Evolutionary conservation across 2,797 vertebrate species (phyloP), one percentile per base, ranked within the genome.

Genomic region (Melanotaenia maccullochi): DNA sequence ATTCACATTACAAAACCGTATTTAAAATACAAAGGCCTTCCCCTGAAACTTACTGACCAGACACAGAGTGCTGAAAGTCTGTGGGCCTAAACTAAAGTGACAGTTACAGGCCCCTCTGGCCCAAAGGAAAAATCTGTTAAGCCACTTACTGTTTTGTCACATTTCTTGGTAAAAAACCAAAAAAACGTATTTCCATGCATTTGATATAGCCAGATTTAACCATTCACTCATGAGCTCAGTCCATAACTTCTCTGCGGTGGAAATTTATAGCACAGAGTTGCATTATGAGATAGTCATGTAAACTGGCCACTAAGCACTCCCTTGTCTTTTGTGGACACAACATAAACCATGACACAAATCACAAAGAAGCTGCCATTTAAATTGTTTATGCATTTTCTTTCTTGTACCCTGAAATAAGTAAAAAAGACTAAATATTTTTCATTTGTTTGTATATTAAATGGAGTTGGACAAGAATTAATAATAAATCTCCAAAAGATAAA

Each of bases 131-230:
- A 90, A 82, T 85, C 82, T 89, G 86, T 92, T 84, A 94, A 93
- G 92, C 89, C 93, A 92, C 95, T 96, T 97, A 94, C 93, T 95
- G 93, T 93, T 95, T 91, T 95, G 93, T 96, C 92, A 91, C 91
- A 88, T 95, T 96, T 95, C 95, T 92, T 91, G 87, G 89, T 86
- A 86, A 90, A 73, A 89, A 6, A 89, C 95, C 86, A 86, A 90
- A 73, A 89, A 7, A 95, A 92, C 83, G 79, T 88, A 91, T 85
- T 93, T 87, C 92, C 91, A 92, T 89, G 89, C 84, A 94, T 94
- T 89, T 88, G 94, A 87, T 90, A 94, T 25, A 63, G 91, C 82
- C 76, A 79, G 90, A 81, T 93, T 94, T 93, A 95, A 92, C 84
- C 90, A 76, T 81, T 66, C 83, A 82, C 88, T 90, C 76, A 57